A percentile compares a stretch with the other conserved stretches of the same genome.
Evolutionary conservation across 2,113 vertebrate genomes (phyloP).

Genomic region (Gallinago media): DNA sequence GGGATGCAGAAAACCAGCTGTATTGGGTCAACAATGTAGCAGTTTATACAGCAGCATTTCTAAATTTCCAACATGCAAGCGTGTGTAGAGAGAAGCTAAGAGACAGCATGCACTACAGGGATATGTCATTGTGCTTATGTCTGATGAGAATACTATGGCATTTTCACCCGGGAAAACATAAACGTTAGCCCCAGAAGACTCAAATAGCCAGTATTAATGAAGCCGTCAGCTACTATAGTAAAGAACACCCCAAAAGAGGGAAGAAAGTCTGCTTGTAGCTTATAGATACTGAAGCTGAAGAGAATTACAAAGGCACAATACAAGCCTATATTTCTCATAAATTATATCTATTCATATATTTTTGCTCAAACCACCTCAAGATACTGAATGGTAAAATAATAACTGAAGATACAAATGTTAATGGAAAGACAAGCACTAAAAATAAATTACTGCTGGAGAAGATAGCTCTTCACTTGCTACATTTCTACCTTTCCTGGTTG

Average conservation of each 20-base stretch:
- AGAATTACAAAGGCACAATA: conserved; percentile 50
- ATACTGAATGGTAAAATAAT: conserved; percentile 16
- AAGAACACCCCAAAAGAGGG: conserved; percentile 11
- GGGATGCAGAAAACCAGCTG: neutral
- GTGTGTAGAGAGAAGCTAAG: neutral
- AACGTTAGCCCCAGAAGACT: conserved; percentile 12
- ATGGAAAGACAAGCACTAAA: conserved; percentile 2
- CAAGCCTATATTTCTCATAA: conserved; percentile 54
- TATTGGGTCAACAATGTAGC: conserved; percentile 29
- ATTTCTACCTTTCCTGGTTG: neutral
- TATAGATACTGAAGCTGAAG: conserved; percentile 31
- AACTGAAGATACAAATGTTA: conserved; percentile 20
- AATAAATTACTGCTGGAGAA: neutral
- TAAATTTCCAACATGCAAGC: conserved; percentile 43
- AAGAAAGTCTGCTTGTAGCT: neutral
- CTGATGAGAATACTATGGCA: conserved; percentile 27
- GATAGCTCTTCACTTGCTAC: conserved; percentile 2
- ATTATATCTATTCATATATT: conserved; percentile 39
- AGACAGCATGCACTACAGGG: conserved; percentile 32
- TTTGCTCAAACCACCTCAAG: conserved; percentile 29
- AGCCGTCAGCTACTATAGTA: conserved; percentile 29
- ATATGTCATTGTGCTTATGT: conserved; percentile 51
- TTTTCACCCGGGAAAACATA: neutral
- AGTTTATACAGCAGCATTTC: conserved; percentile 38
- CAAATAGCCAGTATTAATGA: neutral